Evolutionary conservation across 2,113 vertebrate genomes (phyloP).

Genomic region (Puntigrus tetrazona): DNA sequence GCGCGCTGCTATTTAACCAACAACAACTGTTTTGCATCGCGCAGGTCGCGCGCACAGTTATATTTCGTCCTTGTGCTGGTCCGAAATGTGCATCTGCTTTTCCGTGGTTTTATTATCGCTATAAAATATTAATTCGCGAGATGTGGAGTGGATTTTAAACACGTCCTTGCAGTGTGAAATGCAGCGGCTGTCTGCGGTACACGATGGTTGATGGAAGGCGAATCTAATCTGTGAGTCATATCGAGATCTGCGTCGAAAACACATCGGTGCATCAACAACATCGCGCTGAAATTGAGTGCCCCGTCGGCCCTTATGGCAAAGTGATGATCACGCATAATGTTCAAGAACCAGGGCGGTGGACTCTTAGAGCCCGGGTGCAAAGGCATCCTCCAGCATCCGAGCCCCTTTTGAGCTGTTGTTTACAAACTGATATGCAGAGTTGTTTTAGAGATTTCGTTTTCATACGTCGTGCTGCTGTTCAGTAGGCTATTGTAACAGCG

Average conservation of each 20-base stretch:
- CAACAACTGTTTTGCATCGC: background rate
- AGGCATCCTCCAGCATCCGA: conserved; percentile 24
- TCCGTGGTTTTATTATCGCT: background rate
- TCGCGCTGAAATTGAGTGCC: conserved; percentile 29
- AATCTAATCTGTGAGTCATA: conserved; percentile 36
- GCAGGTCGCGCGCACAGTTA: background rate
- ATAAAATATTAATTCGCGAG: background rate
- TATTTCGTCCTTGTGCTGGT: background rate
- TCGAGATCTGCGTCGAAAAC: conserved; percentile 29
- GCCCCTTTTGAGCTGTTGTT: conserved; percentile 8
- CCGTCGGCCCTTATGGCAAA: conserved; percentile 19
- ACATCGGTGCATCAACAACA: conserved; percentile 22
- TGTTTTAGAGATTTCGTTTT: background rate
- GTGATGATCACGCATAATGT: conserved; percentile 54
- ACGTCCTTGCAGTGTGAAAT: background rate
- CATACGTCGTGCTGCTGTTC: background rate
- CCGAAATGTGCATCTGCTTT: background rate
- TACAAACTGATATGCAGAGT: conserved; percentile 41
- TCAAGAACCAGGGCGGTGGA: conserved; percentile 38
- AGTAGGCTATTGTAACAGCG: background rate
- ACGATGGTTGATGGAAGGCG: background rate
- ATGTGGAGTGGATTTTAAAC: background rate
- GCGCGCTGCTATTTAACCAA: background rate
- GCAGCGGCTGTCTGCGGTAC: background rate
- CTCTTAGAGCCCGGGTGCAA: conserved; percentile 26